Evolutionary conservation across 2,797 vertebrate species (phyloP).

Genomic region (Myiotriccus ornatus): DNA sequence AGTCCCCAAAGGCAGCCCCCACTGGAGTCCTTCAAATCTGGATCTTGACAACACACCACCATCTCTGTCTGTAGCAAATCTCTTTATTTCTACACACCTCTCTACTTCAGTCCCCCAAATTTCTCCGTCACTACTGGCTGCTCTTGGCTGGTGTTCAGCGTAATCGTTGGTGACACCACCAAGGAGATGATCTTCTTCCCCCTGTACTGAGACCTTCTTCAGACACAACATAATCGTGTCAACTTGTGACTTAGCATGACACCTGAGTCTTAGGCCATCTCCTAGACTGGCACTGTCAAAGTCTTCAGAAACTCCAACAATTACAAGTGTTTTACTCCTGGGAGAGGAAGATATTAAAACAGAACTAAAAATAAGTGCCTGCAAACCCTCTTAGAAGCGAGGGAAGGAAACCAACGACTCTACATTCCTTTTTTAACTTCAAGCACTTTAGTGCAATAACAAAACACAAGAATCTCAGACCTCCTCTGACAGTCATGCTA

Average conservation of each 20-base stretch:
- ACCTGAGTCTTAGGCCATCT: neutral
- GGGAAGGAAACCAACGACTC: neutral
- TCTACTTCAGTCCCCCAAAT: neutral
- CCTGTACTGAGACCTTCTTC: neutral
- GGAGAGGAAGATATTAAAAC: neutral
- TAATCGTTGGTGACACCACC: neutral
- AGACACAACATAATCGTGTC: neutral
- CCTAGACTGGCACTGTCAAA: neutral
- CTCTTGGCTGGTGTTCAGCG: neutral
- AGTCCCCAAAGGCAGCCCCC: neutral
- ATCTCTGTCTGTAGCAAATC: neutral
- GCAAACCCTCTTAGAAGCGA: neutral
- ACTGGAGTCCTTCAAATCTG: neutral
- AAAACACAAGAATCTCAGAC: neutral
- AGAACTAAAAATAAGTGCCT: constrained; percentile 17
- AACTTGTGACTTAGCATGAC: neutral
- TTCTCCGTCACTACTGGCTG: neutral
- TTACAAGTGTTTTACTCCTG: neutral
- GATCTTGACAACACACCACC: neutral
- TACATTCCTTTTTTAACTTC: neutral
- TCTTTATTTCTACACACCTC: neutral
- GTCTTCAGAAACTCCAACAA: neutral
- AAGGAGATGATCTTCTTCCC: neutral
- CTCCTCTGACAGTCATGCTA: neutral
- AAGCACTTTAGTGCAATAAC: neutral